Conservation (phyloP, 2,113 vertebrate species). For the Cariama cristata region DNA sequence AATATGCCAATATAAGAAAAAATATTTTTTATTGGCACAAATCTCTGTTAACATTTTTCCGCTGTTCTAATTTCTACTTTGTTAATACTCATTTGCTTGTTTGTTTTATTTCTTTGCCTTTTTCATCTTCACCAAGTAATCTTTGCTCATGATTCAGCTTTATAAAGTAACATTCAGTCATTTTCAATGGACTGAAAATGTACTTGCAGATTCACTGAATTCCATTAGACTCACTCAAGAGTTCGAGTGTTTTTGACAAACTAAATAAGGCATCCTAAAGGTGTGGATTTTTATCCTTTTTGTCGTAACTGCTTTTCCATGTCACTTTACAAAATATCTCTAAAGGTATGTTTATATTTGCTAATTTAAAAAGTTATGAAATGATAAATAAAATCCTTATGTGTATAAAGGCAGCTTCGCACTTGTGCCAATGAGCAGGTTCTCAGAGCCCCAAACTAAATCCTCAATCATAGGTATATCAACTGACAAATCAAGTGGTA, state of each 20-base stretch:
- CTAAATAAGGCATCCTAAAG: slow-evolving; percentile 52
- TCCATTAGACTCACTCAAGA: slow-evolving; percentile 57
- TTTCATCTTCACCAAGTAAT: background rate
- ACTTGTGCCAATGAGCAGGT: background rate
- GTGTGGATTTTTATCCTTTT: slow-evolving; percentile 34
- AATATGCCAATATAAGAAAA: background rate
- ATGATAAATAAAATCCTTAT: background rate
- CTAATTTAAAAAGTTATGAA: background rate
- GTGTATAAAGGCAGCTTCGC: background rate
- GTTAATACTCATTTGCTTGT: background rate
- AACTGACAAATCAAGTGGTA: background rate
- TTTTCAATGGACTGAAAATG: slow-evolving; percentile 40
- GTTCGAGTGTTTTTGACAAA: slow-evolving; percentile 61
- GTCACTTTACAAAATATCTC: slow-evolving; percentile 8
- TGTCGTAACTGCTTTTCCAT: slow-evolving; percentile 13
- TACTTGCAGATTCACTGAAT: slow-evolving; percentile 60
- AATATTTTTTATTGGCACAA: background rate
- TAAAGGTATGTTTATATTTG: background rate
- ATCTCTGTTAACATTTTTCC: background rate
- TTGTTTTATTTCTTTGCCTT: background rate
- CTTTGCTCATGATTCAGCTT: background rate
- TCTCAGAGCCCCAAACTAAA: slow-evolving; percentile 1
- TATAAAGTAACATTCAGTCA: slow-evolving; percentile 28
- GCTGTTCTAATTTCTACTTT: background rate
- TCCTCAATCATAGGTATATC: background rate